Base-by-base conservation (phyloP, 1,140 invertebrate genomes). In the Chymomyza costata region DNA sequence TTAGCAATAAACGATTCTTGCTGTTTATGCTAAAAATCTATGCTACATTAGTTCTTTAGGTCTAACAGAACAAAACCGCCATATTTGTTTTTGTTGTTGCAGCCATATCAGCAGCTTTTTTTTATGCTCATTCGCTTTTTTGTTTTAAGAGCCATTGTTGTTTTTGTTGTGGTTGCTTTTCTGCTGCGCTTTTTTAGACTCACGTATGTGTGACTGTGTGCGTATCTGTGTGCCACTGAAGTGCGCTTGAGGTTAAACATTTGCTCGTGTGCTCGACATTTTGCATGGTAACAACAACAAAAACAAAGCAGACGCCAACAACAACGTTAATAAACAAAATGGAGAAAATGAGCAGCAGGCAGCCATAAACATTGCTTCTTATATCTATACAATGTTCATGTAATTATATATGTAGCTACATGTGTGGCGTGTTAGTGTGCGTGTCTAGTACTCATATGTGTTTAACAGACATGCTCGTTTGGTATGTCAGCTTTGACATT, bases 1-100 rank as follows among this genome's bases (percentile, higher is more conserved):
- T 25, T 34, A 56, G 60, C 50, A 62, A 67, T 60, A 53, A 80
- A 56, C 58, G 62, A 63, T 70, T 50, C 57, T 48, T 51, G 70
- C 71, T 66, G 40, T 45, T 76, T 63, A 59, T 65, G 71, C 71
- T 78, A 47, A 78, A 76, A 80, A 78, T 78, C 73, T 58, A 78
- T 80, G 71, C 68, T 48, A 71, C 71, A 80, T 80, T 78, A 73
- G 71, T 76, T 76, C 66, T 66, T 78, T 78, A 65, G 65, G 56
- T 66, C 62, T 47, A 57, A 52, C 48, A 8, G 3, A 25, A 10
- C 32, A 5, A 5, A 34, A n/a, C 48, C 38, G 18, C 43, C 19
- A 37, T 38, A 25, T 21, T 56, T 38, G 28, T 21, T 56, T 38
- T 57, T 35, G 51, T 46, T 56, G 45, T 47, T 57, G 55, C 39